phyloP scores from a whole-genome alignment of 2,797 vertebrate genomes.

The Premnoplex brunnescens region DNA sequence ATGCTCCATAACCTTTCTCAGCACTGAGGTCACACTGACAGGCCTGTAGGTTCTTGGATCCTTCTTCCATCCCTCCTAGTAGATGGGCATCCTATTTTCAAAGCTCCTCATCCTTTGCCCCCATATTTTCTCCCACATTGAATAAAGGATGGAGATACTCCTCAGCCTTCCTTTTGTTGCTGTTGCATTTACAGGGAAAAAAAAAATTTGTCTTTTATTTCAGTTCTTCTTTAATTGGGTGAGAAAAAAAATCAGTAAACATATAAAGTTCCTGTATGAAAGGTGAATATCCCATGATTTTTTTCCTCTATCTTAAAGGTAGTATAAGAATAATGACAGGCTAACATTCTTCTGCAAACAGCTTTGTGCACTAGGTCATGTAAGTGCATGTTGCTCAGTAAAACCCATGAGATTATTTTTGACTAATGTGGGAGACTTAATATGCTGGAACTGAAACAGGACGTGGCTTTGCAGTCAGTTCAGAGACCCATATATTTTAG shows the following conservation, averaged over 20 bases:
- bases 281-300: background rate
- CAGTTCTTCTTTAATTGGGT: background rate
- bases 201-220: background rate
- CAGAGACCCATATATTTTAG: background rate
- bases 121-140: accelerated
- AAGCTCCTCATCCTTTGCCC: background rate
- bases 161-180: background rate
- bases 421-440: background rate
- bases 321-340: background rate
- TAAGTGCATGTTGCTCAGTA: background rate
- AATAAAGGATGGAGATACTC: background rate
- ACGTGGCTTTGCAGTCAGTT: background rate
- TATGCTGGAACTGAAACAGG: background rate
- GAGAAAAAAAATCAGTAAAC: background rate
- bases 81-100: background rate
- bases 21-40: background rate
- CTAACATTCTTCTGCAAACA: background rate
- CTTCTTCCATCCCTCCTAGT: background rate
- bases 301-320: background rate
- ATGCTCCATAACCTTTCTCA: background rate
- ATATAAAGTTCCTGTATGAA: background rate
- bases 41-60: background rate
- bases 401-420: background rate
- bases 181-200: background rate
- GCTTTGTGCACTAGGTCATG: background rate